Percentiles rank a stretch among this genome's conserved stretches.
phyloP scores from a whole-genome alignment of 2,888 invertebrate genomes.

The Aleiodes leptofemur region DNA sequence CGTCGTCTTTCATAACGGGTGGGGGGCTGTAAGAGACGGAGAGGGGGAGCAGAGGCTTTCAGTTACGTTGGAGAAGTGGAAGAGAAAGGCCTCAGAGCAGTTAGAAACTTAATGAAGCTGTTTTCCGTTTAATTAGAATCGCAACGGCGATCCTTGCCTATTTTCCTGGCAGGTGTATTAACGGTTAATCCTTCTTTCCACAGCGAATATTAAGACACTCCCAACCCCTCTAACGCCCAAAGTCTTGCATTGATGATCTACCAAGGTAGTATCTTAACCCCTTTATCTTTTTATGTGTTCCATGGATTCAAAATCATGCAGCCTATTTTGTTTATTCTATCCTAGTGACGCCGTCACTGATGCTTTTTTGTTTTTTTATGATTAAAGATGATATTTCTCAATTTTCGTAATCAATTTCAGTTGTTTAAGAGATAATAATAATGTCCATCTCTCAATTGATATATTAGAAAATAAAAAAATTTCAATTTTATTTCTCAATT shows the following conservation, averaged over 20 bases:
- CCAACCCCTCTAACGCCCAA: slow-evolving; percentile 28
- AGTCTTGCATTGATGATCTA: slow-evolving; percentile 38
- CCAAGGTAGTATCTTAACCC: slow-evolving; percentile 20
- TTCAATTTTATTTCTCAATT: too few species aligned
- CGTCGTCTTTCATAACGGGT: neutral
- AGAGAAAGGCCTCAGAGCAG: slow-evolving; percentile 59
- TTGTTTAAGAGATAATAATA: too few species aligned
- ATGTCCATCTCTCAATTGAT: too few species aligned
- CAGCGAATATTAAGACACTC: slow-evolving; percentile 68
- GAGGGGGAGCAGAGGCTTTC: neutral
- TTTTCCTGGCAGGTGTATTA: slow-evolving; percentile 61
- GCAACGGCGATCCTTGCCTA: slow-evolving; percentile 67
- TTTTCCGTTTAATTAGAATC: slow-evolving; percentile 74
- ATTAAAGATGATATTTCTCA: too few species aligned
- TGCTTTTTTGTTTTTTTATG: too few species aligned
- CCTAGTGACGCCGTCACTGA: neutral
- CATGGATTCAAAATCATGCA: neutral
- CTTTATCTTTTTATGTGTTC: slow-evolving; percentile 30
- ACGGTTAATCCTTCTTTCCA: slow-evolving; percentile 63
- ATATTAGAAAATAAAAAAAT: too few species aligned
- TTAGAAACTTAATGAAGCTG: slow-evolving; percentile 72
- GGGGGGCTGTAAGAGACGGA: neutral
- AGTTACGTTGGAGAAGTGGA: slow-evolving; percentile 20
- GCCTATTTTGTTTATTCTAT: neutral
- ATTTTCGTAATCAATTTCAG: too few species aligned